These are phyloP conservation scores for Neomorphus geoffroyi DNA, from an alignment of 2,797 vertebrate species.

Conservation along the genomic window DNA sequence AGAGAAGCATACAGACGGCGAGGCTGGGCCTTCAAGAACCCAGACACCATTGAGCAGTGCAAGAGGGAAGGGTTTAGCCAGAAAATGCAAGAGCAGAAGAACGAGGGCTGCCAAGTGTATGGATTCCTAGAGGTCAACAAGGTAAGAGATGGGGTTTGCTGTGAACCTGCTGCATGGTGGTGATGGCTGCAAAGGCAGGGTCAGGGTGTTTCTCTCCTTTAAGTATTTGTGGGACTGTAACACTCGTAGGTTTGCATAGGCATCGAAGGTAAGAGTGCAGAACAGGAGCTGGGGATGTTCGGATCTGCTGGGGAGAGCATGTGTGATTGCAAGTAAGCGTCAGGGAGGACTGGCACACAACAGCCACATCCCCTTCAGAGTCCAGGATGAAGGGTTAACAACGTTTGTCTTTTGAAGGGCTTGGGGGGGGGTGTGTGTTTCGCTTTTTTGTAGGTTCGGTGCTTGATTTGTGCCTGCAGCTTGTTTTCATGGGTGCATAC, in stretches of 20 bases:
- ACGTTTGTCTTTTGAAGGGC: neutral
- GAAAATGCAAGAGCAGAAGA: constrained; percentile 99
- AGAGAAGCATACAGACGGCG: constrained; percentile 93
- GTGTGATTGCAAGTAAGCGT: neutral
- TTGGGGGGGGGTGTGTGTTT: neutral
- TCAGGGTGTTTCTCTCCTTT: neutral
- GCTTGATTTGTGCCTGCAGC: neutral
- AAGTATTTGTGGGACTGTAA: neutral
- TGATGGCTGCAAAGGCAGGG: neutral
- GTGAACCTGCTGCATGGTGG: neutral
- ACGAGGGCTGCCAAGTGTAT: constrained; percentile 95
- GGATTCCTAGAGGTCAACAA: constrained; percentile 98
- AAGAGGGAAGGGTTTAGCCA: constrained; percentile 96
- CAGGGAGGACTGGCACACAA: neutral
- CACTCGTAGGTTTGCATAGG: neutral
- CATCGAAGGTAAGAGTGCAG: neutral
- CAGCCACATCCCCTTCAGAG: neutral
- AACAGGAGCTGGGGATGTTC: neutral
- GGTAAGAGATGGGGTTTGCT: constrained; percentile 73
- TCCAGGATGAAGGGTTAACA: neutral
- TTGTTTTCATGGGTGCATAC: neutral
- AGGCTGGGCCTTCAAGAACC: constrained; percentile 98
- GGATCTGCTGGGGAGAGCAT: neutral
- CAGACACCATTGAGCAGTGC: constrained; percentile 96
- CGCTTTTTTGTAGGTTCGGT: neutral